Percentiles rank a stretch among this genome's conserved stretches.
phyloP scores from a whole-genome alignment of 2,888 invertebrate species.

The Gymnoscelis rufifasciata region DNA sequence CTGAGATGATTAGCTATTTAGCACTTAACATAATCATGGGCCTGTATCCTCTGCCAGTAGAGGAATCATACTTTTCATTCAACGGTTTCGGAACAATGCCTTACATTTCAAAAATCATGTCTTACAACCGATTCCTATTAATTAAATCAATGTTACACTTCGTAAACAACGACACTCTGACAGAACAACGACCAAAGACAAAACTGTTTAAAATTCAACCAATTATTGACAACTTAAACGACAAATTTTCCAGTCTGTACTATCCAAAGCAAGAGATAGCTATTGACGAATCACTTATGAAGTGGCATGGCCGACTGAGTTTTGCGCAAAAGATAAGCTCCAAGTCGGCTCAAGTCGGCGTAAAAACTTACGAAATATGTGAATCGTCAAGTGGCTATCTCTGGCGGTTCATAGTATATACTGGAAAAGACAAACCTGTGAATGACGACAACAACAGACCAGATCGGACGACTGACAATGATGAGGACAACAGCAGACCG shows the following conservation, averaged over 20 bases:
- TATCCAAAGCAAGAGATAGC: constrained; percentile 9
- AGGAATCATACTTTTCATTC: constrained; percentile 26
- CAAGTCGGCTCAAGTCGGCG: constrained; percentile 3
- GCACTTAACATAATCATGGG: constrained; percentile 23
- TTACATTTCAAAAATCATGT: constrained; percentile 28
- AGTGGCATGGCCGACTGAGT: constrained; percentile 6
- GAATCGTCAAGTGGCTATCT: constrained; percentile 9
- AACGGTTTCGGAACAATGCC: constrained; percentile 31
- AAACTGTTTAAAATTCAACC: constrained; percentile 10
- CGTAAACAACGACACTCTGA: constrained; percentile 19
- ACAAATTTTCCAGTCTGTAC: constrained; percentile 11
- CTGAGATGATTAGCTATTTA: neutral
- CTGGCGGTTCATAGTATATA: constrained; percentile 4
- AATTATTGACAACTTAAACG: constrained; percentile 9
- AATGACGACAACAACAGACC: neutral
- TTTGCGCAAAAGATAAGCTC: constrained; percentile 1
- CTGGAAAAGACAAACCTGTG: constrained; percentile 5
- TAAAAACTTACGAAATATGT: constrained; percentile 9
- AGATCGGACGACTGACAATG: constrained; percentile 3
- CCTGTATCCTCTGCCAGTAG: constrained; percentile 27
- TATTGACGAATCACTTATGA: constrained; percentile 10
- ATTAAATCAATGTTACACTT: constrained; percentile 29
- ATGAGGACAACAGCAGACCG: neutral
- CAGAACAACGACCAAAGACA: constrained; percentile 1
- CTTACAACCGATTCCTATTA: constrained; percentile 27